Base-by-base conservation (phyloP, 2,113 vertebrate species). In the Brevimyrus niger region DNA sequence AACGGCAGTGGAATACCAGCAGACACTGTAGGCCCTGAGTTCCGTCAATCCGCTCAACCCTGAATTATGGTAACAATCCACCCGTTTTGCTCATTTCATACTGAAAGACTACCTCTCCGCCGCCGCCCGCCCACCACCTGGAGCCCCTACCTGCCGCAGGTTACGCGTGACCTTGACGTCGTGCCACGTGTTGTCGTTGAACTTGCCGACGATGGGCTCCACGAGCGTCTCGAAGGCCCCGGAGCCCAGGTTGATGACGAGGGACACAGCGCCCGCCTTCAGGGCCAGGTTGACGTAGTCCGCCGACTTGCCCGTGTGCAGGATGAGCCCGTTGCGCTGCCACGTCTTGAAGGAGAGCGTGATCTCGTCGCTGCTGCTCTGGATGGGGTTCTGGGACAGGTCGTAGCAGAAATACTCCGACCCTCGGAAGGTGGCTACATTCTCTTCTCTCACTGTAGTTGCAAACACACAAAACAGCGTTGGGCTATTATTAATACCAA, bases 151-250 rank as follows among this genome's bases (percentile, higher is more conserved):
- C 98, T 99, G 98, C 94, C 98, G 97, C 94, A 99, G 96, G 96
- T 99, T 99, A 94, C 98, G 97, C 0, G 98, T 99, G 95, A 99
- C 98, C 97, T 99, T 99, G 94, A 99, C 98, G 92, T 99, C 98
- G 0, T 99, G 98, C 98, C 98, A 99, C 46, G 96, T 91, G 94
- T 99, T 99, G 97, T 99, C 98, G 92, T 99, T 99, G 97, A 99
- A 99, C 94, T 99, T 99, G 92, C 98, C 98, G 88, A 98, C 99
- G 95, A 99, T 97, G 0, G 98, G 98, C 95, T 99, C 98, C 88
- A 99, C 98, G 6, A 99, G 98, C 94, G 98, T 98, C 96, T 99
- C 98, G 0, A 99, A 99, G 94, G 98, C 98, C 90, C 98, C 98
- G 1, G 98, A 99, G 42, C 98, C 98, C 94, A 99, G 96, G 96